These are phyloP conservation scores for Paramormyrops kingsleyae DNA, from an alignment of 2,113 vertebrate species.

Conservation along the genomic window DNA sequence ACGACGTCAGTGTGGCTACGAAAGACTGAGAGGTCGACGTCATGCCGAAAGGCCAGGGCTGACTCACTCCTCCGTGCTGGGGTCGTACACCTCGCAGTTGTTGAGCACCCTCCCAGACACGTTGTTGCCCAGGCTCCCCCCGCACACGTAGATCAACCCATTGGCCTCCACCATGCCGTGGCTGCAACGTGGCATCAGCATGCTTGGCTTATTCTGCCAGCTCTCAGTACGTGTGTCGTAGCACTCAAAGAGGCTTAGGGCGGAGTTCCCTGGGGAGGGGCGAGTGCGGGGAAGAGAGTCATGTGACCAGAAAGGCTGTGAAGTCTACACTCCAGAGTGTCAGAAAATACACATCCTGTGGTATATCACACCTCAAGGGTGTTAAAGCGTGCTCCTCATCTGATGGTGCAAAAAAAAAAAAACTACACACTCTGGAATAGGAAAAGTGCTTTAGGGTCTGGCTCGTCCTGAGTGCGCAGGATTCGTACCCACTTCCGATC, in stretches of 20 bases:
- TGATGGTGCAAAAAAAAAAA: neutral
- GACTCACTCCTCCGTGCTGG: constrained; percentile 82
- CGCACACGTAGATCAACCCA: constrained; percentile 90
- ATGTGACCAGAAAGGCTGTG: neutral
- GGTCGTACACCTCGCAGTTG: constrained; percentile 94
- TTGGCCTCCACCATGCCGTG: constrained; percentile 90
- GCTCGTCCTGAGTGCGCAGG: neutral
- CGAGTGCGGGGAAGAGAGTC: neutral
- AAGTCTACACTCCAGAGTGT: neutral
- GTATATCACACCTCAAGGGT: neutral
- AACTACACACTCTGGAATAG: neutral
- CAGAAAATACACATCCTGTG: neutral
- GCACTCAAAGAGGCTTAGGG: constrained; percentile 90
- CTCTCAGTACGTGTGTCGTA: constrained; percentile 92
- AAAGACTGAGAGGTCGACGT: neutral
- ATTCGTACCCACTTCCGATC: constrained; percentile 91
- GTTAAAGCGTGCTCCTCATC: neutral
- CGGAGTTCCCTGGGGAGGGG: constrained; percentile 75
- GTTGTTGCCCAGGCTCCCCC: constrained; percentile 90
- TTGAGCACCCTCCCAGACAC: constrained; percentile 86
- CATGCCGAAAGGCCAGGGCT: neutral
- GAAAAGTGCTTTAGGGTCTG: neutral
- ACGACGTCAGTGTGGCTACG: neutral
- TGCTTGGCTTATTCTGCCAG: constrained; percentile 90
- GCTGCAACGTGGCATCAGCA: constrained; percentile 91